These are phyloP conservation scores for Phenganax subtilis DNA, from an alignment of 92 coral and sea anemone genomes.

Conservation along the genomic window DNA sequence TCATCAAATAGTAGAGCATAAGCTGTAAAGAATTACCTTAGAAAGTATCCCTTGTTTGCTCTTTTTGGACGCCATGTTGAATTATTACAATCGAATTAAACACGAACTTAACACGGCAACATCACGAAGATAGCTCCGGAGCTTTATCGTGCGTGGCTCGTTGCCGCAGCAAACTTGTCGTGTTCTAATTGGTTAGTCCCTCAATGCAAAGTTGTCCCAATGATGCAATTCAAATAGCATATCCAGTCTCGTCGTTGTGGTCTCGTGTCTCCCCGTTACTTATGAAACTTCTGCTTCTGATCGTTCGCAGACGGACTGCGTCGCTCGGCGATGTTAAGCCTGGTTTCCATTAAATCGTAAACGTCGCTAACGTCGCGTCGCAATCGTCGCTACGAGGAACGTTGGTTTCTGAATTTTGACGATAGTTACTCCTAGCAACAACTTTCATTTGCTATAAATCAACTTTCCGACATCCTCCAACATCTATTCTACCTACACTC, in stretches of 20 bases:
- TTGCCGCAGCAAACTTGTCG: conserved; percentile 13
- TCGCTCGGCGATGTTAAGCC: too few species aligned
- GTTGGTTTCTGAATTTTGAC: too few species aligned
- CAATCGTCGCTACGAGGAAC: too few species aligned
- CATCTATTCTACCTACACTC: too few species aligned
- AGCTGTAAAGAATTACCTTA: background rate
- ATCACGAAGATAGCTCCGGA: conserved; percentile 3
- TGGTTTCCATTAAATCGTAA: too few species aligned
- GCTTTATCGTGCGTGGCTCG: conserved; percentile 1
- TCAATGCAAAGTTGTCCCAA: background rate
- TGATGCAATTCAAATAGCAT: background rate
- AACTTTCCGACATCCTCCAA: too few species aligned
- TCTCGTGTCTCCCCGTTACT: too few species aligned
- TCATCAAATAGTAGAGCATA: background rate
- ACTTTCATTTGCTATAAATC: too few species aligned
- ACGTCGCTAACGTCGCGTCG: too few species aligned
- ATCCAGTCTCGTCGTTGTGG: too few species aligned
- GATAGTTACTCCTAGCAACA: too few species aligned
- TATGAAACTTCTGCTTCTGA: background rate
- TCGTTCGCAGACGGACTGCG: too few species aligned
- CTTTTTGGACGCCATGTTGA: conserved; percentile 40
- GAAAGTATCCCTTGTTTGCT: conserved; percentile 23
- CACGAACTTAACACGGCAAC: conserved; percentile 12
- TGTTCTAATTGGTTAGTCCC: conserved; percentile 18
- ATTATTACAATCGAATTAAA: background rate